Percentiles rank a stretch among this genome's conserved stretches.
Evolutionary conservation across 35 echinoderm and acorn worm genomes (phyloP).

Genomic region (Hemicentrotus pulcherrimus): DNA sequence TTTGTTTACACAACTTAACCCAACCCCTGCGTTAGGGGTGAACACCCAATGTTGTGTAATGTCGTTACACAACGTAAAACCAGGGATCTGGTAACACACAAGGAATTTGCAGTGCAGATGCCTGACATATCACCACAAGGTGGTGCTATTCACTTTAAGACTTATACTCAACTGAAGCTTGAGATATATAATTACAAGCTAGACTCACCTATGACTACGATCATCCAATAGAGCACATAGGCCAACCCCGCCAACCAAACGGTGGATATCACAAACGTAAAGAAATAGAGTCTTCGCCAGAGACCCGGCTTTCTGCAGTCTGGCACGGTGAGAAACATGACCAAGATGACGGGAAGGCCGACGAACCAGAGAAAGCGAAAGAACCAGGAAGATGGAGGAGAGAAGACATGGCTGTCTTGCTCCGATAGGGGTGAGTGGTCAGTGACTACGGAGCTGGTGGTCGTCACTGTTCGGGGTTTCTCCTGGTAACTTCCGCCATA

Average conservation of each 20-base stretch:
- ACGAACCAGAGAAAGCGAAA: slow-evolving; percentile 52
- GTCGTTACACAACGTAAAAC: too few species aligned
- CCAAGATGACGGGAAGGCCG: slow-evolving; percentile 54
- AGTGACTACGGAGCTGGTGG: neutral
- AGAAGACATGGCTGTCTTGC: slow-evolving; percentile 21
- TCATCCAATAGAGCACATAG: slow-evolving; percentile 81
- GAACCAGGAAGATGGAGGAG: slow-evolving; percentile 30
- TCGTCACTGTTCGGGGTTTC: neutral
- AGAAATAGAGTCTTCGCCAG: slow-evolving; percentile 59
- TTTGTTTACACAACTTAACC: too few species aligned
- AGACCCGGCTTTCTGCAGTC: slow-evolving; percentile 56
- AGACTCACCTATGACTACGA: slow-evolving; percentile 72
- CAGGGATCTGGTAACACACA: too few species aligned
- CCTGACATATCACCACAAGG: too few species aligned
- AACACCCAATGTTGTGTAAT: too few species aligned
- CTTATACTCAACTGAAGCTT: too few species aligned
- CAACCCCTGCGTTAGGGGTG: too few species aligned
- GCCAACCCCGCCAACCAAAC: slow-evolving; percentile 65
- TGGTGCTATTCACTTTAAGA: too few species aligned
- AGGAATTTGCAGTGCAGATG: too few species aligned
- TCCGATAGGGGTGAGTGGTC: neutral
- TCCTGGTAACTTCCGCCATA: neutral
- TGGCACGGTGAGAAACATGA: slow-evolving; percentile 52
- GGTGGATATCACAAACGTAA: slow-evolving; percentile 61
- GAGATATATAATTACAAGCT: too few species aligned